Evolutionary conservation across 2,113 vertebrate species (phyloP), one percentile per base, ranked within the genome.

Genomic region (Hydrolagus affinis): DNA sequence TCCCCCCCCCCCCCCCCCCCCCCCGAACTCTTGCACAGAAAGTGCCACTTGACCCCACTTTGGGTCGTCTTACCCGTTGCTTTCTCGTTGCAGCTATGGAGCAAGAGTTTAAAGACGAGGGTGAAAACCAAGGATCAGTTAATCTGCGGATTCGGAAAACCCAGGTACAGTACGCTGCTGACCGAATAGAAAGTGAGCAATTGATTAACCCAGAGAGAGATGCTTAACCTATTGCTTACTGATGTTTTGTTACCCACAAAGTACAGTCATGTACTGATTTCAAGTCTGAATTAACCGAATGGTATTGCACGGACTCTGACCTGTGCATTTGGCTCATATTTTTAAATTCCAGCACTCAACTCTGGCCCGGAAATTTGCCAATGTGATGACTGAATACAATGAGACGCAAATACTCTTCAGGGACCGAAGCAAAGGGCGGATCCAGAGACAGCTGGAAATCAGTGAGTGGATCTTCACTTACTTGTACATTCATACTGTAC

Each of bases 381-480:
- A 98, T 64, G 96, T 96, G 85, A 99, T 99, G 97, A 97, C 95
- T 0, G 93, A 92, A 60, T 99, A 97, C 89, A 99, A 97, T 0
- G 93, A 96, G 88, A 96, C 95, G 0, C 98, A 99, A 89, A 95
- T 95, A 30, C 92, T 94, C 0, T 99, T 99, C 88, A 94, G 98
- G 88, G 96, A 98, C 80, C 94, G 94, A 86, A 98, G 97, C 91
- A 99, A 99, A 89, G 93, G 94, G 85, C 93, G 97, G 57, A 98
- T 99, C 85, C 96, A 96, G 88, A 94, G 97, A 15, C 98, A 99
- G 87, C 90, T 99, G 44, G 98, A 99, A 90, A 99, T 99, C 89
- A 99, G 97, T 99, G 87, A 95, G 97, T 92, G 68, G 69, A 70
- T 83, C 57, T 77, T 59, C 44, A 44, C 44, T n/a, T n/a, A n/a